These are phyloP conservation scores for Arizona elegans DNA, from an alignment of 2,113 vertebrate genomes.

Conservation along the genomic window DNA sequence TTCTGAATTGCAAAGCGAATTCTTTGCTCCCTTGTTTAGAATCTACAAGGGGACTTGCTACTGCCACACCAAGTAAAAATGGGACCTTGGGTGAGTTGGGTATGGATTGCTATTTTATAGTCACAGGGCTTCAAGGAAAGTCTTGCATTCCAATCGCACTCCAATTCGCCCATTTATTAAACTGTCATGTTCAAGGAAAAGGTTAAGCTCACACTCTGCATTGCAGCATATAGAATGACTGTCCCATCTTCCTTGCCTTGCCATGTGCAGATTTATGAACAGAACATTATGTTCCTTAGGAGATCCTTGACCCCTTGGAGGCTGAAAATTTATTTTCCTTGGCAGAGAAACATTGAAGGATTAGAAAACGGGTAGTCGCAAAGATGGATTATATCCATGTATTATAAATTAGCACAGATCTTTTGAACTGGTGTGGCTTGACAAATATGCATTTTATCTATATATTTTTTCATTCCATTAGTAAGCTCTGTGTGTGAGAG, in stretches of 20 bases:
- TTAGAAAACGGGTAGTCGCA: constrained; percentile 19
- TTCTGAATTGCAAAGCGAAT: neutral
- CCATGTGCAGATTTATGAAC: constrained; percentile 37
- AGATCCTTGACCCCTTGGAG: constrained; percentile 42
- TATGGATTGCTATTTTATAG: neutral
- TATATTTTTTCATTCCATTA: neutral
- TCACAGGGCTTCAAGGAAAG: neutral
- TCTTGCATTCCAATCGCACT: neutral
- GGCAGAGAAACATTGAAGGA: constrained; percentile 31
- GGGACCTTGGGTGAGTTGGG: neutral
- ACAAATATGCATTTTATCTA: constrained; percentile 1
- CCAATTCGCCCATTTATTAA: constrained; percentile 25
- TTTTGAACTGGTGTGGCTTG: constrained; percentile 2
- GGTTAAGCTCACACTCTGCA: constrained; percentile 4
- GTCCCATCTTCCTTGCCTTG: neutral
- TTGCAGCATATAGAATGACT: constrained; percentile 15
- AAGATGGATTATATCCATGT: constrained; percentile 22
- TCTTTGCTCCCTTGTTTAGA: neutral
- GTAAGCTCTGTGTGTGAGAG: too few relatives aligned
- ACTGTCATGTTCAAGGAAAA: constrained; percentile 39
- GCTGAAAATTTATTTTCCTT: constrained; percentile 31
- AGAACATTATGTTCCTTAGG: constrained; percentile 33
- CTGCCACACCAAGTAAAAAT: neutral
- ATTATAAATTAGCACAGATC: constrained; percentile 12
- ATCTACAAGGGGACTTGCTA: neutral